Base-by-base conservation (phyloP, 2,113 vertebrate species). In the Ardeotis arabs region DNA sequence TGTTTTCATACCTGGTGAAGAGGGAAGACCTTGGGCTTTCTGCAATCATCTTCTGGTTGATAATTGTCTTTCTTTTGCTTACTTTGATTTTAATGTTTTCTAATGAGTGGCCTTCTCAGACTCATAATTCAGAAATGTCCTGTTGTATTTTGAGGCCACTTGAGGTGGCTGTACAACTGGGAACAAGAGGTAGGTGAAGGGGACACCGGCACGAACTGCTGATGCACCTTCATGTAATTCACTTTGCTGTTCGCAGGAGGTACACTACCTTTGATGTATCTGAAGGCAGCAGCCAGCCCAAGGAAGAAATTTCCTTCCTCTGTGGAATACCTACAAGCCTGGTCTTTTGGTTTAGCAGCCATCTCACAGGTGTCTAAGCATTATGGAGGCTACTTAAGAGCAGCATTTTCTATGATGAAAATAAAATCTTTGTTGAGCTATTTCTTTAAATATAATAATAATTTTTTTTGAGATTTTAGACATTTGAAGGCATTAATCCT, bases 191-290 rank as follows among this genome's bases (percentile, higher is more conserved):
- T 3, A 16, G 14, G 31, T 20, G 58, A 8, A 63, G 25, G 7
- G 7, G 6, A 10, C 9, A 11, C 18, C 2, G 5, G 2, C 10
- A 28, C 2, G 3, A 92, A 4, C 24, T 6, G 50, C 2, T 47
- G 76, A 7, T 56, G 63, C 29, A 39, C 22, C 27, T 70, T 58
- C 21, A 3, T 7, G 21, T 20, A 14, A 19, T 73, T 59, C 27
- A 39, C 74, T 55, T 66, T 81, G 73, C 29, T 59, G 13, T 31
- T 27, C 37, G 59, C 63, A 74, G 59, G 44, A 56, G 1, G 1
- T 29, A 45, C 2, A 0, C 28, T 59, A 9, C 12, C 62, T 73
- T 37, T 14, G 15, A 16, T 0, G 1, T 55, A 31, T 37, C n/a
- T 28, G 9, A 60, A n/a, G 25, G 45, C 45, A 74, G 16, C 39